A percentile compares a stretch with the other conserved stretches of the same genome.
Conservation (phyloP, 2,113 vertebrate genomes). For the Toxotes jaculatrix region DNA sequence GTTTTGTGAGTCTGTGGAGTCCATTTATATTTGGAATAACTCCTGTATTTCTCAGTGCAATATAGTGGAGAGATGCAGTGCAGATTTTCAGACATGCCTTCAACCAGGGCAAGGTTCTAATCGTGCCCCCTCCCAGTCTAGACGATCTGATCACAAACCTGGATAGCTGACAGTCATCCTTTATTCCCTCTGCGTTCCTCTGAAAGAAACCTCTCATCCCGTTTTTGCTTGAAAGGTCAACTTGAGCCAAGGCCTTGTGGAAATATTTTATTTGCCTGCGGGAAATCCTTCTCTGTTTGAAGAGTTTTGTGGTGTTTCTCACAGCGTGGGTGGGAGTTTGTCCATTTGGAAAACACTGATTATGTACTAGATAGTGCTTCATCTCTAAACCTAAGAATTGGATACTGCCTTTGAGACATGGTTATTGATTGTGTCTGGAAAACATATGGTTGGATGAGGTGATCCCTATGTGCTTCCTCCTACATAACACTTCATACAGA, state of each 20-base stretch:
- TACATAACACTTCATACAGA: slow-evolving; percentile 47
- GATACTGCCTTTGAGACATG: slow-evolving; percentile 36
- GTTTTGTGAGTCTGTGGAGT: not conserved
- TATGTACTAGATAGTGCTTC: slow-evolving; percentile 32
- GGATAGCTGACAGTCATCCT: slow-evolving; percentile 37
- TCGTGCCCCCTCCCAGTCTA: not conserved
- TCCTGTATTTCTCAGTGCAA: not conserved
- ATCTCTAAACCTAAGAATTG: slow-evolving; percentile 35
- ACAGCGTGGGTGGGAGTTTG: slow-evolving; percentile 43
- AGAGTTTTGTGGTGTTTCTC: slow-evolving; percentile 44
- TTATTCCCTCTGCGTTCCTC: not conserved
- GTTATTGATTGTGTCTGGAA: slow-evolving; percentile 66
- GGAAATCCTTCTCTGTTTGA: slow-evolving; percentile 48
- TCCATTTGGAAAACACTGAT: slow-evolving; percentile 40
- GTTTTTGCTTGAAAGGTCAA: slow-evolving; percentile 37
- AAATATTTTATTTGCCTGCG: slow-evolving; percentile 55
- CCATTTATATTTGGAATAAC: slow-evolving; percentile 13
- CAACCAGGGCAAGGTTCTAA: not conserved
- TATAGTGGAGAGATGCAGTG: not conserved
- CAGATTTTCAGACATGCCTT: not conserved
- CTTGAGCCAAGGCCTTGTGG: slow-evolving; percentile 31
- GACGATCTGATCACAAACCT: slow-evolving; percentile 41
- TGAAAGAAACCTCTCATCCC: slow-evolving; percentile 48
- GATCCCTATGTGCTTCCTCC: slow-evolving; percentile 41
- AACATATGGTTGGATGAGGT: slow-evolving; percentile 45